These are phyloP conservation scores for Pachycephala philippinensis DNA, from an alignment of 2,113 vertebrate genomes.

Conservation along the genomic window DNA sequence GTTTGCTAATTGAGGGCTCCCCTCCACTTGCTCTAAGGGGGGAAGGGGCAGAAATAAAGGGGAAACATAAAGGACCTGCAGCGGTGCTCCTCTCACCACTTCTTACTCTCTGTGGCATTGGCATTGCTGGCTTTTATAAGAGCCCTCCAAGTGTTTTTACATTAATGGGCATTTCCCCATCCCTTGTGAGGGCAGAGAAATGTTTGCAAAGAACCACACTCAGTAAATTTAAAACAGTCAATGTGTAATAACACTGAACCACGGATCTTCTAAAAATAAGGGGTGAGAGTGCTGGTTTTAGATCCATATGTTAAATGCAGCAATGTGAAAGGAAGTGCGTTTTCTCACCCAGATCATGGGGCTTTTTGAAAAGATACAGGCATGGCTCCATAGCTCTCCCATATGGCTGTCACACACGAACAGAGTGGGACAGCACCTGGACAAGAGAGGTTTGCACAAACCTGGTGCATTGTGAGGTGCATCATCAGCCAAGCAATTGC, in stretches of 20 bases:
- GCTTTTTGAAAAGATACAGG: background rate
- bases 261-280: background rate
- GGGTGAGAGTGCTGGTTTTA: background rate
- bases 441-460: background rate
- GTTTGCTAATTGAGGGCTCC: background rate
- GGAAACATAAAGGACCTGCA: background rate
- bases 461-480: background rate
- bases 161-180: background rate
- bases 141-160: background rate
- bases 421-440: background rate
- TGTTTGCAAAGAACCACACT: background rate
- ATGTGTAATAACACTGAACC: background rate
- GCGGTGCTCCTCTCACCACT: background rate
- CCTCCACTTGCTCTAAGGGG: background rate
- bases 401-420: background rate
- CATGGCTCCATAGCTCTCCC: background rate
- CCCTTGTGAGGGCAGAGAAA: background rate
- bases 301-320: background rate
- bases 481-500: background rate
- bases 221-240: background rate
- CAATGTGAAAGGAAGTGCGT: background rate
- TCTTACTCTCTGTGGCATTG: background rate
- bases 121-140: background rate
- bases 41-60: background rate
- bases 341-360: background rate